These are phyloP conservation scores for Grantiella picta DNA, from an alignment of 2,113 vertebrate species.

Conservation along the genomic window DNA sequence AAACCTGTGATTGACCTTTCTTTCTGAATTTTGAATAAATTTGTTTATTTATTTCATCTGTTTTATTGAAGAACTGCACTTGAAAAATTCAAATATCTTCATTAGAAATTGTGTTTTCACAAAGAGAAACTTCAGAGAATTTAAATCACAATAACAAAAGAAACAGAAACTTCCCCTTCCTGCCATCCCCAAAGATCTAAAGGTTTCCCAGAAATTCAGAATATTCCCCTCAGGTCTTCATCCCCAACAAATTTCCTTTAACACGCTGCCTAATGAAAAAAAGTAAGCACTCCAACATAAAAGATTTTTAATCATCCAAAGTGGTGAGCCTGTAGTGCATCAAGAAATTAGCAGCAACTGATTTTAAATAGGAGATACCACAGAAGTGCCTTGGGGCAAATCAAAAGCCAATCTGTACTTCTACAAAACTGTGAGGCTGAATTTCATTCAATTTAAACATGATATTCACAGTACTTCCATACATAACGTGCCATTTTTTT, in stretches of 20 bases:
- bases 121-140: background rate
- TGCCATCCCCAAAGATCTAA: background rate
- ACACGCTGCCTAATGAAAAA: conserved; percentile 24
- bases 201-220: conserved; percentile 20
- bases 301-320: conserved; percentile 42
- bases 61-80: background rate
- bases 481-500: background rate
- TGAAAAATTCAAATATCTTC: background rate
- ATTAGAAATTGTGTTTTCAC: background rate
- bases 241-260: conserved; percentile 14
- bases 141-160: background rate
- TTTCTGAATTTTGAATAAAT: background rate
- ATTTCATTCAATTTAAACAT: conserved; percentile 1
- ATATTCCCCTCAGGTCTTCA: background rate
- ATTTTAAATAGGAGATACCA: conserved; percentile 27
- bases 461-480: background rate
- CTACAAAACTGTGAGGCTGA: background rate
- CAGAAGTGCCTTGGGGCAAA: conserved; percentile 27
- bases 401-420: conserved; percentile 22
- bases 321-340: conserved; percentile 20
- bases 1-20: background rate
- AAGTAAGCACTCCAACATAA: background rate
- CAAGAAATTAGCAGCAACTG: conserved; percentile 33
- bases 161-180: background rate
- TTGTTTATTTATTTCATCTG: background rate